Conservation (phyloP, 2,113 vertebrate genomes). For the Pteruthius melanotis region DNA sequence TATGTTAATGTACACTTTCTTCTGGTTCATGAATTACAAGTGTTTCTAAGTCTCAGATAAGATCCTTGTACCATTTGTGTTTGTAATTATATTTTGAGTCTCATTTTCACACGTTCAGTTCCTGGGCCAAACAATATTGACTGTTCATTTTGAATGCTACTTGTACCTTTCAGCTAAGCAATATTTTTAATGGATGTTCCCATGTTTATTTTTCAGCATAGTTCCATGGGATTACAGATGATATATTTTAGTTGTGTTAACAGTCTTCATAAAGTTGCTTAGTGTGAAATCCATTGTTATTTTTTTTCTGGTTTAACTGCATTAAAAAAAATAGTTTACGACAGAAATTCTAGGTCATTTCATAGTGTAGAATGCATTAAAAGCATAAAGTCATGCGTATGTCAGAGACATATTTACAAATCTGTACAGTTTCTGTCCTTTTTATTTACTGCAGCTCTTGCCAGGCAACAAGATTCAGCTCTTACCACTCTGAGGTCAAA, state of each 20-base stretch:
- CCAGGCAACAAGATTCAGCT: not conserved
- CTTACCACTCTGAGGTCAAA: not conserved
- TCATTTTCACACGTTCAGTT: not conserved
- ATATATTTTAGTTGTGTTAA: conserved; percentile 34
- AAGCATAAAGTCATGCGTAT: conserved; percentile 42
- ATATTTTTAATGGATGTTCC: not conserved
- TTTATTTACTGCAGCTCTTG: not conserved
- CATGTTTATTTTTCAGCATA: conserved; percentile 20
- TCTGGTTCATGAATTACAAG: not conserved
- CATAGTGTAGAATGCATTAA: conserved; percentile 16
- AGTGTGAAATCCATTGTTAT: not conserved
- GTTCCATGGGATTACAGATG: not conserved
- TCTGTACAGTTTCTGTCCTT: conserved; percentile 44
- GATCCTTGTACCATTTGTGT: not conserved
- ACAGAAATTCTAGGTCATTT: conserved; percentile 35
- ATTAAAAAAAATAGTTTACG: conserved; percentile 18
- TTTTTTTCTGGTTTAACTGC: not conserved
- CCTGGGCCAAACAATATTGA: not conserved
- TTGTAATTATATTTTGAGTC: not conserved
- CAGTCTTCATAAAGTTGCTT: conserved; percentile 14
- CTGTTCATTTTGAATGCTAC: conserved; percentile 8
- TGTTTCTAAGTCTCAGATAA: not conserved
- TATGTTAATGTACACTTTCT: conserved; percentile 44
- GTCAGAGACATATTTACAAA: conserved; percentile 62
- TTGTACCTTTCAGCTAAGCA: not conserved